These are phyloP conservation scores for Arvicanthis niloticus DNA, from an alignment of 2,113 vertebrate species.

Conservation along the genomic window DNA sequence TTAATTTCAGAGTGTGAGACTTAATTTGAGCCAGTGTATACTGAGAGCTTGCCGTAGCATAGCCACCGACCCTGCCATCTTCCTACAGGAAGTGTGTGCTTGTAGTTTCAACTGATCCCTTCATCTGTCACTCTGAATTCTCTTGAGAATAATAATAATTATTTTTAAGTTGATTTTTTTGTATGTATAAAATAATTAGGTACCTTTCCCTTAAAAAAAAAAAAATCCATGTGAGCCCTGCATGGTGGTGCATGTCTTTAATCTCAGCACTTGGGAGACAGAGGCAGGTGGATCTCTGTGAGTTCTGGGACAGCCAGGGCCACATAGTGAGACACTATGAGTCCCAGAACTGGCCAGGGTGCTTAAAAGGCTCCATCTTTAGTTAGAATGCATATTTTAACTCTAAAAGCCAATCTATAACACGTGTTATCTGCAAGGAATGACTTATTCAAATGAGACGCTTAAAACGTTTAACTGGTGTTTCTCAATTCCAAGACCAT, in stretches of 20 bases:
- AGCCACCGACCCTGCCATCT: slow-evolving; percentile 25
- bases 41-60: slow-evolving; percentile 37
- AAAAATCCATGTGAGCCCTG: too few relatives aligned
- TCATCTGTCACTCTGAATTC: not conserved
- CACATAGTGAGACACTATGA: not conserved
- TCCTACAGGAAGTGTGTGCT: not conserved
- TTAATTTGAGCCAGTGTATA: slow-evolving; percentile 13
- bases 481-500: slow-evolving; percentile 28
- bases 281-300: not conserved
- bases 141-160: slow-evolving; percentile 24
- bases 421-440: not conserved
- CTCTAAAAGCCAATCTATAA: not conserved
- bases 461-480: not conserved
- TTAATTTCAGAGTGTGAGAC: slow-evolving; percentile 56
- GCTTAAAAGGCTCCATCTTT: not conserved
- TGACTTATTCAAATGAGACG: not conserved
- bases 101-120: not conserved
- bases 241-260: not conserved
- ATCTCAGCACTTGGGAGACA: not conserved
- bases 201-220: slow-evolving; percentile 10
- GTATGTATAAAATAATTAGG: not conserved
- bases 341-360: not conserved
- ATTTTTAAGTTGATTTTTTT: not conserved
- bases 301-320: not conserved
- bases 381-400: not conserved